Percentiles rank a stretch among this genome's conserved stretches.
Conservation (phyloP, 2,888 invertebrate species). For the Diarsia brunnea region DNA sequence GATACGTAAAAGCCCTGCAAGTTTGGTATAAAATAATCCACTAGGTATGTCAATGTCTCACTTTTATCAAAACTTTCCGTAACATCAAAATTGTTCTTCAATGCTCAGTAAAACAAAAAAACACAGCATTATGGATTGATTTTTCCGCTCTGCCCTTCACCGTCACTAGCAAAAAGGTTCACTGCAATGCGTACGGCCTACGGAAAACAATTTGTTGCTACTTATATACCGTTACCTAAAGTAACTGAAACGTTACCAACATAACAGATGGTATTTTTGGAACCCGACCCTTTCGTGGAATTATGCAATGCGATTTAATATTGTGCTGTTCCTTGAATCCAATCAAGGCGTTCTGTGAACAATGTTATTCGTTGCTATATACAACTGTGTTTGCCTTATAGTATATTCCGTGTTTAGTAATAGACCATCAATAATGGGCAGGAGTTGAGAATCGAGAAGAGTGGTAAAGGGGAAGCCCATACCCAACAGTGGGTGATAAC, state of each 20-base stretch:
- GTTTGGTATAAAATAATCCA: too few relatives aligned
- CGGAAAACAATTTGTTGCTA: constrained; percentile 55
- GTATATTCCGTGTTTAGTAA: neutral
- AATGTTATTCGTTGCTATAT: neutral
- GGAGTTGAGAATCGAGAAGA: neutral
- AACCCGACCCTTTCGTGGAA: constrained; percentile 36
- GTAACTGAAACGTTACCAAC: constrained; percentile 51
- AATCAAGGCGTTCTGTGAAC: constrained; percentile 23
- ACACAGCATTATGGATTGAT: constrained; percentile 46
- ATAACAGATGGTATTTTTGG: constrained; percentile 47
- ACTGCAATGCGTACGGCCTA: constrained; percentile 63
- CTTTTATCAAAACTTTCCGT: neutral
- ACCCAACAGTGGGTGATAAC: too few relatives aligned
- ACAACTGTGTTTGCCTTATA: neutral
- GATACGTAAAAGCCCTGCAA: too few relatives aligned
- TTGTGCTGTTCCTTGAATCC: constrained; percentile 32
- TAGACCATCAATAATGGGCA: neutral
- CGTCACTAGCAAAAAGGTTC: constrained; percentile 51
- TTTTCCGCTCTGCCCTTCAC: constrained; percentile 36
- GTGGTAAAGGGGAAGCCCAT: too few relatives aligned
- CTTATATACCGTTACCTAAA: constrained; percentile 41
- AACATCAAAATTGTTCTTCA: neutral
- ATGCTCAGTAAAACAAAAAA: constrained; percentile 25
- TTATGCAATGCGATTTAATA: constrained; percentile 46
- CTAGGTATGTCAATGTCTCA: too few relatives aligned